A percentile compares a stretch with the other conserved stretches of the same genome.
Conservation (phyloP, 2,888 invertebrate species). For the Netelia melanura region DNA sequence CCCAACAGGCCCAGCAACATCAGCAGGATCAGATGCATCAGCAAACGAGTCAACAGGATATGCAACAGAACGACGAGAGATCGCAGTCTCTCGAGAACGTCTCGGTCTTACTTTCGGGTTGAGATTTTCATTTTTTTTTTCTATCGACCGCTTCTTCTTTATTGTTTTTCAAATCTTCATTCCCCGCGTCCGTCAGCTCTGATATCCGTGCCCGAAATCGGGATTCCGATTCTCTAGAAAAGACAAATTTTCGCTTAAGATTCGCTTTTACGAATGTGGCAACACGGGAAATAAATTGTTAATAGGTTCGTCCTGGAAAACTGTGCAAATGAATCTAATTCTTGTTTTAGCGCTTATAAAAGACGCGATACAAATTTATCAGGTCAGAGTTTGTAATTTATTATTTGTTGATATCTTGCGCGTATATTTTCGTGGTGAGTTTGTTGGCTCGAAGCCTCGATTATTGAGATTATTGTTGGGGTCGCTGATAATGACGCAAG, state of each 20-base stretch:
- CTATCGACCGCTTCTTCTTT: neutral
- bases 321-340: neutral
- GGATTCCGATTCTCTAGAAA: too few relatives aligned
- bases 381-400: neutral
- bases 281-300: neutral
- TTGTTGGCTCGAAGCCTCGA: neutral
- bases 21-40: slow-evolving; percentile 66
- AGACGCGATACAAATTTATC: neutral
- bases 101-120: slow-evolving; percentile 70
- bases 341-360: neutral
- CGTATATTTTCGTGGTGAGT: neutral
- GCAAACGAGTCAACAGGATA: slow-evolving; percentile 45
- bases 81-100: slow-evolving; percentile 64
- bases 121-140: slow-evolving; percentile 4
- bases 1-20: slow-evolving; percentile 73
- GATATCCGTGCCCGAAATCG: too few relatives aligned
- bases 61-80: slow-evolving; percentile 63
- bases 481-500: slow-evolving; percentile 1
- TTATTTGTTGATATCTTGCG: neutral
- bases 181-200: too few relatives aligned
- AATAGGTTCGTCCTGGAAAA: neutral
- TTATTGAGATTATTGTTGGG: neutral
- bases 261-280: neutral
- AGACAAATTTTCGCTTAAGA: neutral
- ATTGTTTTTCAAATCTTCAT: slow-evolving; percentile 2